These are phyloP conservation scores for Eumaeus atala DNA, from an alignment of 1,140 invertebrate species.

Conservation along the genomic window DNA sequence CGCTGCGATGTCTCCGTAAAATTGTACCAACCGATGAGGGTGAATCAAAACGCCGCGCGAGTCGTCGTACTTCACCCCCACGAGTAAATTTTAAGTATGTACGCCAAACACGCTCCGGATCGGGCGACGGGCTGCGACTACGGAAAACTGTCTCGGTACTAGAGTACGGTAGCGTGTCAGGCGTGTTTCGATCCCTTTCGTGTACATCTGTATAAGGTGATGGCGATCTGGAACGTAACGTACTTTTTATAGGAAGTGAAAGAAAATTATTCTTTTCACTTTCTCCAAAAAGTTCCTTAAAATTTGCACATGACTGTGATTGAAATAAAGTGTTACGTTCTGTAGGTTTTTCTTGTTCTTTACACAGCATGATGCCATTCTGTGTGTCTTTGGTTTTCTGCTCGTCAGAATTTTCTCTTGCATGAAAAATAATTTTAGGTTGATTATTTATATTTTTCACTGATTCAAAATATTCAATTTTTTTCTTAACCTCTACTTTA, in stretches of 20 bases:
- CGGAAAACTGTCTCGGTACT: slow-evolving; percentile 79
- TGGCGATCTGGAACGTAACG: slow-evolving; percentile 55
- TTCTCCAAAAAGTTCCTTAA: slow-evolving; percentile 87
- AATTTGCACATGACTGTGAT: slow-evolving; percentile 82
- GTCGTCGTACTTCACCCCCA: slow-evolving; percentile 82
- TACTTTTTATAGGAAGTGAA: slow-evolving; percentile 53
- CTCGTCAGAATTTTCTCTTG: slow-evolving; percentile 72
- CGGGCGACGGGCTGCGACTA: slow-evolving; percentile 79
- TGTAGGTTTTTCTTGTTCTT: slow-evolving; percentile 28
- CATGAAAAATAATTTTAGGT: slow-evolving; percentile 60
- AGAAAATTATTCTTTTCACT: slow-evolving; percentile 70
- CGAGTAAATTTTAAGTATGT: slow-evolving; percentile 81
- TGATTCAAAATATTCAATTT: slow-evolving; percentile 87
- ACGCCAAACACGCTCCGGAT: slow-evolving; percentile 80
- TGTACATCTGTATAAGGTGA: slow-evolving; percentile 59
- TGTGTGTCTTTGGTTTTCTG: slow-evolving; percentile 22
- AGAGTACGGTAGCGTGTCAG: slow-evolving; percentile 71
- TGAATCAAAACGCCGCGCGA: slow-evolving; percentile 83
- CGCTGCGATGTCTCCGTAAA: slow-evolving; percentile 81
- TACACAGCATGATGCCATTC: neutral
- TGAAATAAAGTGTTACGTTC: slow-evolving; percentile 55
- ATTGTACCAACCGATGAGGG: slow-evolving; percentile 56
- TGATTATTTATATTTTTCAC: slow-evolving; percentile 51
- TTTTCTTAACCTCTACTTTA: slow-evolving; percentile 79
- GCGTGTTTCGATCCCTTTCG: slow-evolving; percentile 53